A percentile compares a stretch with the other conserved stretches of the same genome.
These are phyloP conservation scores for Mesorhabditis belari DNA, from an alignment of 2,888 invertebrate genomes.

Conservation along the genomic window DNA sequence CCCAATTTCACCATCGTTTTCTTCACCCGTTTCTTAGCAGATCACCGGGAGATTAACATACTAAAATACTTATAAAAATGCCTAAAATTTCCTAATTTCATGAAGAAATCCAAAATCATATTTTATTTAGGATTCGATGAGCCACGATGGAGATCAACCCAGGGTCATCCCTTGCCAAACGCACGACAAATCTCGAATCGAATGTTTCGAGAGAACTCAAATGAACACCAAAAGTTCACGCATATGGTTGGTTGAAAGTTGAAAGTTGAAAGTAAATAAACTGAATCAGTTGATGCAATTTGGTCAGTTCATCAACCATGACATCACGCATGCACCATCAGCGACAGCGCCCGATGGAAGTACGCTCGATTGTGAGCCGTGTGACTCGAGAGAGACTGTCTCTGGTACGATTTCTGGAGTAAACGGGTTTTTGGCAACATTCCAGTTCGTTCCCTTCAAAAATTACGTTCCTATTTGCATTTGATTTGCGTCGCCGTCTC, in stretches of 20 bases:
- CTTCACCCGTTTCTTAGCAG: too few relatives aligned
- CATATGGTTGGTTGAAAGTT: too few relatives aligned
- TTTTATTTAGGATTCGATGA: not conserved
- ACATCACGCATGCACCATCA: conserved; percentile 49
- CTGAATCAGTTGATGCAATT: conserved; percentile 50
- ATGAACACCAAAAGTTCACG: not conserved
- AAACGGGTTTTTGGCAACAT: too few relatives aligned
- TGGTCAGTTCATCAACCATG: conserved; percentile 52
- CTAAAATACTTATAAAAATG: too few relatives aligned
- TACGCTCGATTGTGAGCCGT: conserved; percentile 40
- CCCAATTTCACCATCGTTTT: too few relatives aligned
- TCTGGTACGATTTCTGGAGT: not conserved
- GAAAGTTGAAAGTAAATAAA: too few relatives aligned
- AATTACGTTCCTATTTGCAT: too few relatives aligned
- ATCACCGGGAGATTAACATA: too few relatives aligned
- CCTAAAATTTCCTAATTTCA: not conserved
- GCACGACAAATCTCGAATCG: not conserved
- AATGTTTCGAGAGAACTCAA: not conserved
- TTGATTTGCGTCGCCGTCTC: too few relatives aligned
- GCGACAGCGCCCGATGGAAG: conserved; percentile 37
- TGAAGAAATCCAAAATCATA: too few relatives aligned
- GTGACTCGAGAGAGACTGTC: not conserved
- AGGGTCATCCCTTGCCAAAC: not conserved
- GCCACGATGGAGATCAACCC: not conserved
- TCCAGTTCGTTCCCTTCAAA: too few relatives aligned